phyloP scores from a whole-genome alignment of 2,888 invertebrate genomes.

The Trichogramma evanescens region DNA sequence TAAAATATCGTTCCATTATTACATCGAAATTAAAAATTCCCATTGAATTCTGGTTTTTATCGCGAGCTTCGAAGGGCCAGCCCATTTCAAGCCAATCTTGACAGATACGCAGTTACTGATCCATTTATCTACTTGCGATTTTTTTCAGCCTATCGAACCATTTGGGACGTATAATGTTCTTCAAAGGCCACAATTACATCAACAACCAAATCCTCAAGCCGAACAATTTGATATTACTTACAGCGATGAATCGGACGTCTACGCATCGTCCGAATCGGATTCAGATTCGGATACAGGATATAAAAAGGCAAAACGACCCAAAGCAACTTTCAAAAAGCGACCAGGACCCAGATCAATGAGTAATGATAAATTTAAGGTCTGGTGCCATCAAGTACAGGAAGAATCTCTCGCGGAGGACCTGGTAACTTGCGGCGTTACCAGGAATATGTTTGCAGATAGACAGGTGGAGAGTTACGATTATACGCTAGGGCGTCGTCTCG shows the following conservation, averaged over 20 bases:
- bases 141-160: conserved; percentile 35
- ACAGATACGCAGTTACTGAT: neutral
- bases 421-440: conserved; percentile 69
- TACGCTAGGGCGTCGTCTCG: conserved; percentile 48
- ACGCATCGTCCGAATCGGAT: conserved; percentile 55
- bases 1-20: neutral
- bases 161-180: conserved; percentile 41
- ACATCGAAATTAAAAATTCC: neutral
- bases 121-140: conserved; percentile 4
- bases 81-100: neutral
- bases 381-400: conserved; percentile 67
- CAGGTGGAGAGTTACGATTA: conserved; percentile 74
- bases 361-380: conserved; percentile 70
- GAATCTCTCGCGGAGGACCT: conserved; percentile 73
- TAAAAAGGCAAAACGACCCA: conserved; percentile 52
- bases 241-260: conserved; percentile 54
- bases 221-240: conserved; percentile 51
- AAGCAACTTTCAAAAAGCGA: conserved; percentile 48
- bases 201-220: conserved; percentile 14
- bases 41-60: neutral
- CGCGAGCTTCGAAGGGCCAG: neutral
- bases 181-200: conserved; percentile 35
- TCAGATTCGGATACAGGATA: conserved; percentile 50
- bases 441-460: conserved; percentile 56
- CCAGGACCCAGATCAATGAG: conserved; percentile 46